Conservation (phyloP, 2,113 vertebrate species). For the Microcebus ravelobensis region DNA sequence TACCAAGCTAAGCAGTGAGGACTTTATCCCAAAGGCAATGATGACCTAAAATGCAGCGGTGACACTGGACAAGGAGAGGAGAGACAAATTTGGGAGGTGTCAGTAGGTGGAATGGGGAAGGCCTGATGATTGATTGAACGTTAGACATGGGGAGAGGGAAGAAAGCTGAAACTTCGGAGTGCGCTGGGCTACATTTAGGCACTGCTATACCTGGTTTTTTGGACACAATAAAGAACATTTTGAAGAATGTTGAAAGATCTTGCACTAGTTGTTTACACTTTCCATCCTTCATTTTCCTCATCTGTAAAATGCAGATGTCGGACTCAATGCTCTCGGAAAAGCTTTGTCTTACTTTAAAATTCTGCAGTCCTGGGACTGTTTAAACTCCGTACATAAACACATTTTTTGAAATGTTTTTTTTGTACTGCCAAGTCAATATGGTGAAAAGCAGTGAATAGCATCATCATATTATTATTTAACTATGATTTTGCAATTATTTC, state of each 20-base stretch:
- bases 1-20: neutral
- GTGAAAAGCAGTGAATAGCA: constrained; percentile 39
- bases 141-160: neutral
- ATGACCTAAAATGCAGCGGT: neutral
- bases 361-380: neutral
- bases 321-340: neutral
- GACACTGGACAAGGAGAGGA: neutral
- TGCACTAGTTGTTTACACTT: neutral
- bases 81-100: neutral
- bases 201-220: neutral
- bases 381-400: neutral
- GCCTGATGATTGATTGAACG: neutral
- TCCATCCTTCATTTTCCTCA: neutral
- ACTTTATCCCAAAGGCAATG: neutral
- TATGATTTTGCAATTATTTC: constrained; percentile 54
- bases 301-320: neutral
- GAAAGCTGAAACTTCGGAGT: neutral
- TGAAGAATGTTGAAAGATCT: neutral
- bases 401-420: constrained; percentile 23
- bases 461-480: constrained; percentile 35
- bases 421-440: neutral
- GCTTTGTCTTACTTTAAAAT: constrained; percentile 1
- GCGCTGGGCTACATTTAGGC: neutral
- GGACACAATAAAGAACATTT: neutral
- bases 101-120: neutral